Evolutionary conservation across 2,888 invertebrate genomes (phyloP), one percentile per base, ranked within the genome.

Genomic region (Agrotis exclamationis): DNA sequence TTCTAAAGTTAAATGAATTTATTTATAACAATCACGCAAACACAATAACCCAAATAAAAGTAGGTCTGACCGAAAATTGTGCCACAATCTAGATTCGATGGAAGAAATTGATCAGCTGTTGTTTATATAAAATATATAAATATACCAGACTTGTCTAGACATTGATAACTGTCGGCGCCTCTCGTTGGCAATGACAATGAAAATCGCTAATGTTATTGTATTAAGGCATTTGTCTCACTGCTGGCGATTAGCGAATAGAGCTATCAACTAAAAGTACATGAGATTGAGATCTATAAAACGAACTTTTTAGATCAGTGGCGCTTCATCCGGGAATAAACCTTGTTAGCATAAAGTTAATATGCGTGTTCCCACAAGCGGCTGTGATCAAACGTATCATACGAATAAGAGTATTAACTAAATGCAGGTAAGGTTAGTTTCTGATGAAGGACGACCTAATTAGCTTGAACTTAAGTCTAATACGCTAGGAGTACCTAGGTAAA

Each of bases 131-230:
- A 56, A 33, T 56, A 56, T 56, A 56, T 56, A 83, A 85, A 87
- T 87, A 88, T 75, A 79, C 75, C 71, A 88, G 86, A 85, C 86
- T 20, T 58, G 87, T 87, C 88, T 89, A 88, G 88, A 88, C 88
- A 65, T 33, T 78, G 68, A 77, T 84, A 78, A 81, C 81, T 73
- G 67, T 80, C 81, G 84, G 76, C 82, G 78, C 74, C 69, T 73
- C 73, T 74, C 71, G 69, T 63, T 85, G 87, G 83, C 88, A 87
- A 74, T 88, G 89, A 86, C 89, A 89, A 85, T 88, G 86, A 87
- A 88, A 86, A 66, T 66, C 50, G 58, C 63, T 59, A 54, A 66
- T 80, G 68, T 84, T 83, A 83, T 81, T 73, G 77, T 74, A 64
- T 48, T 67, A 7, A 54, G 28, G n/a, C 2, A n/a, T 18, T 11